Evolutionary conservation across 1,140 invertebrate genomes (phyloP).

Genomic region (Zaprionus tsacasi): DNA sequence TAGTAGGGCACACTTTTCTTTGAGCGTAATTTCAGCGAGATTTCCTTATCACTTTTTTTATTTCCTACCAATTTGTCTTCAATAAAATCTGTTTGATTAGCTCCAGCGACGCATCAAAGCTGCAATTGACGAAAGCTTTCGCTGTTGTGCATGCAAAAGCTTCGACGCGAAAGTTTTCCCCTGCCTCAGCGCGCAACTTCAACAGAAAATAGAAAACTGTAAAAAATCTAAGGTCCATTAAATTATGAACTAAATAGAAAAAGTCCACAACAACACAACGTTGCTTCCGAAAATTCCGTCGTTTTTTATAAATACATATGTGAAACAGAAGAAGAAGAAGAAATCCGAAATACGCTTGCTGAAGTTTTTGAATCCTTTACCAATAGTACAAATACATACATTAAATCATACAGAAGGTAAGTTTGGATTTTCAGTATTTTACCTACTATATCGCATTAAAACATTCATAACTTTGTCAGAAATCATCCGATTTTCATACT

Average conservation of each 20-base stretch:
- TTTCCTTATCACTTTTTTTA: not conserved
- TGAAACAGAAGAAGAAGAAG: not conserved
- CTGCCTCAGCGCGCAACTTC: not conserved
- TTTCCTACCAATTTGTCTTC: not conserved
- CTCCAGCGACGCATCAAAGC: slow-evolving; percentile 34
- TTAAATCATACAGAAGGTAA: not conserved
- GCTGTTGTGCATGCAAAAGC: slow-evolving; percentile 32
- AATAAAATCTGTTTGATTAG: slow-evolving; percentile 7
- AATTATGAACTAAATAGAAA: slow-evolving; percentile 6
- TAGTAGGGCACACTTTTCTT: not conserved
- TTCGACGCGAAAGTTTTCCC: slow-evolving; percentile 38
- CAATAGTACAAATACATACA: slow-evolving; percentile 2
- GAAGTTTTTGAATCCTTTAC: not conserved
- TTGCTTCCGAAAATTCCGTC: slow-evolving; percentile 21
- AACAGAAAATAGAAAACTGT: not conserved
- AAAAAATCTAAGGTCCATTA: not conserved
- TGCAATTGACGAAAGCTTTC: slow-evolving; percentile 50
- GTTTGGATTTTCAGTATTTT: not conserved
- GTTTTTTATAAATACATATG: not conserved
- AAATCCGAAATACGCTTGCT: slow-evolving; percentile 6
- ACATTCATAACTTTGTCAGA: no score
- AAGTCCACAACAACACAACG: slow-evolving; percentile 4
- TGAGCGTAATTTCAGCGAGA: not conserved
- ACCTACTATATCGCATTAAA: no score
- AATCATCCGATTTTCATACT: no score